Evolutionary conservation across 2,113 vertebrate genomes (phyloP), one percentile per base, ranked within the genome.

Genomic region (Festucalex cinctus): DNA sequence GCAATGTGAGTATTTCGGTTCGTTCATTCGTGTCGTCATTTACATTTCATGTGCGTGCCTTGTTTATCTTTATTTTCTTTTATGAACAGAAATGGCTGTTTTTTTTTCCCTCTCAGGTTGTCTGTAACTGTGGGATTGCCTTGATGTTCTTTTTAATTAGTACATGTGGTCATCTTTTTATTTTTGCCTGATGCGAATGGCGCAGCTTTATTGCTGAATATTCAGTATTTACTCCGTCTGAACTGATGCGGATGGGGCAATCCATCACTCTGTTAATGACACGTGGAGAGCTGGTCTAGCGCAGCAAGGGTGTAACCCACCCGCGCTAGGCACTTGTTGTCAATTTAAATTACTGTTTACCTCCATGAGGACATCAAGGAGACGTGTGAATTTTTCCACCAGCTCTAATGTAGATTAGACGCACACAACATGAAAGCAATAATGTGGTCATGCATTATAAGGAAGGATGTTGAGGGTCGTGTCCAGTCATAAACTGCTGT

Each of bases 1-100:
- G 88, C 80, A 82, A 63, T 0, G 88, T 89, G 66, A 89, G 88
- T 90, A 74, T 14, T 62, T 22, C 3, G 8, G 3, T 41, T 4
- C 10, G 16, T 44, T 63, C 6, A 32, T 63, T 6, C 61, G 22
- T n/a, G n/a, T 44, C 53, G 3, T 32, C 28, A 32, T 32, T 32
- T 32, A 32, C 28, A 32, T 36, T 35, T 3, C 16, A 14, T 49
- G 7, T 0, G 67, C 56, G 36, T 56, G 41, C 2, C 2, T 56
- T 8, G 6, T 17, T 24, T 68, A 53, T 39, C 43, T 39, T 9
- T 39, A 12, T 10, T 9, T 10, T 39, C n/a, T 39, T 39, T 9
- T 39, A 39, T 41, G 9, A 41, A 0, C 14, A 17, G 37, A 60
- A 60, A 37, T n/a, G n/a, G n/a, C n/a, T n/a, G 39, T 20, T 10